A percentile compares a stretch with the other conserved stretches of the same genome.
Conservation (phyloP, 2,888 invertebrate species). For the Apantesis nais region DNA sequence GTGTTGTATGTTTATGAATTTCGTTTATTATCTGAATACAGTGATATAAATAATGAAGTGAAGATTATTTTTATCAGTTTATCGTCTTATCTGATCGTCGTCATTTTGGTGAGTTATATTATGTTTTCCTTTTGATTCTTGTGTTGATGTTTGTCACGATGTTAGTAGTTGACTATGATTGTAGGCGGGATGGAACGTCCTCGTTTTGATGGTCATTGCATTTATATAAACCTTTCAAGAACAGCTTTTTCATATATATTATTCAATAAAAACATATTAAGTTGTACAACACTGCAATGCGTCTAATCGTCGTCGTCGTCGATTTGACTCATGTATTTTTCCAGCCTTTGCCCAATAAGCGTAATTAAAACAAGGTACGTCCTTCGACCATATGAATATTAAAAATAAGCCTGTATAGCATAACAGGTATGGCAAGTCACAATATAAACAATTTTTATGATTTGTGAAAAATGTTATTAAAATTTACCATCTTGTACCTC, state of each 20-base stretch:
- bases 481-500: background rate
- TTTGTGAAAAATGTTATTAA: background rate
- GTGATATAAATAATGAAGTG: conserved; percentile 72
- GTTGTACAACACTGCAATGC: conserved; percentile 31
- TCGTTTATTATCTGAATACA: conserved; percentile 55
- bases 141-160: conserved; percentile 57
- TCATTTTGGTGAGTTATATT: conserved; percentile 64
- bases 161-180: conserved; percentile 57
- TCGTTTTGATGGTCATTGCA: conserved; percentile 46
- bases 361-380: conserved; percentile 7
- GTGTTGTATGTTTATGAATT: conserved; percentile 81
- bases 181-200: conserved; percentile 67
- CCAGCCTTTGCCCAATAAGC: background rate
- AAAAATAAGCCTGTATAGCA: background rate
- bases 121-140: conserved; percentile 22
- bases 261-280: conserved; percentile 3
- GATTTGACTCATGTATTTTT: background rate
- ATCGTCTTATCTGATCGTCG: conserved; percentile 54
- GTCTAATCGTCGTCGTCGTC: conserved; percentile 14
- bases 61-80: conserved; percentile 54
- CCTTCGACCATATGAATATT: background rate
- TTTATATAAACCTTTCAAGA: conserved; percentile 24
- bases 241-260: conserved; percentile 6
- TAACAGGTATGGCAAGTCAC: background rate
- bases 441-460: background rate